Evolutionary conservation across 1,140 invertebrate species (phyloP).

Genomic region (Drosophila lini): DNA sequence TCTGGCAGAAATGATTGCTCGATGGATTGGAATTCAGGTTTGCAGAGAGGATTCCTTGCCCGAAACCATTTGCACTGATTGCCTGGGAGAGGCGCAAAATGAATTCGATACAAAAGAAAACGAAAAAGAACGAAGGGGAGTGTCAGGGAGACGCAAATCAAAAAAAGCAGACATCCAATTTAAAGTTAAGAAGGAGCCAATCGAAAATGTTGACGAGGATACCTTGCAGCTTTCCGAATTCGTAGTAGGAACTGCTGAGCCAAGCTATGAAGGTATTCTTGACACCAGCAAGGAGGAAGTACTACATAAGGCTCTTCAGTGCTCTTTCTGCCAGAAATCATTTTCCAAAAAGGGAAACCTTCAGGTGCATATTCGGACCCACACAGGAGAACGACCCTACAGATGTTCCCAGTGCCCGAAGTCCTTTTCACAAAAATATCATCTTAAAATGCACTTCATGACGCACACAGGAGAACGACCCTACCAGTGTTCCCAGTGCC

Average conservation of each 20-base stretch:
- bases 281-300: neutral
- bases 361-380: neutral
- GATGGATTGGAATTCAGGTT: neutral
- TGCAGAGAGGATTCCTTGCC: neutral
- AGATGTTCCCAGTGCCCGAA: neutral
- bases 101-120: neutral
- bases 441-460: neutral
- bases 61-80: neutral
- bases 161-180: neutral
- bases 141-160: neutral
- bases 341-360: constrained; percentile 4
- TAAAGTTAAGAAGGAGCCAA: neutral
- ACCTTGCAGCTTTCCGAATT: neutral
- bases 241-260: neutral
- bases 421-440: constrained; percentile 8
- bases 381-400: neutral
- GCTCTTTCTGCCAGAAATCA: neutral
- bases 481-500: neutral
- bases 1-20: neutral
- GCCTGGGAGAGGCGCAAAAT: neutral
- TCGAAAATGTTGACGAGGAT: neutral
- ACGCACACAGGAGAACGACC: constrained; percentile 10
- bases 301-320: neutral
- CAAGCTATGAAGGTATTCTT: neutral
- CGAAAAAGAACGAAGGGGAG: neutral